These are phyloP conservation scores for Slavum lentiscoides DNA, from an alignment of 2,888 invertebrate species.

Conservation along the genomic window DNA sequence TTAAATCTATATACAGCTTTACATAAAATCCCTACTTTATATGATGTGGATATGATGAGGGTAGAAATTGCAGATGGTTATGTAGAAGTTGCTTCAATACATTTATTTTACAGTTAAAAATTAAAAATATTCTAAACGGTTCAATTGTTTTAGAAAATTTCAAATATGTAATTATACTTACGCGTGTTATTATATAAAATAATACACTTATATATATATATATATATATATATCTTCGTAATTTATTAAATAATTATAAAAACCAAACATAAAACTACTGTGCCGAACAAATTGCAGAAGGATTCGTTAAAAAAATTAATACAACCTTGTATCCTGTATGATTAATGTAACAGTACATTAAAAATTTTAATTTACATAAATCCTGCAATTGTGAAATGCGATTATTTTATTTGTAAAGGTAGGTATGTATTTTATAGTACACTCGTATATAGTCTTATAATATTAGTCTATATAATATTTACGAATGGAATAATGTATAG, in stretches of 20 bases:
- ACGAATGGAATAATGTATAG: too few species aligned
- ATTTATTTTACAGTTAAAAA: not conserved
- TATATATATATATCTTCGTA: not conserved
- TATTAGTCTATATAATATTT: too few species aligned
- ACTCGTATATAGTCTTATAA: too few species aligned
- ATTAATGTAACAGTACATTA: not conserved
- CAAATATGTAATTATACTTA: not conserved
- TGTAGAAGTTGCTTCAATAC: not conserved
- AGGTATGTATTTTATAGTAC: too few species aligned
- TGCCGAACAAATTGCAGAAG: not conserved
- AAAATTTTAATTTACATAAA: not conserved
- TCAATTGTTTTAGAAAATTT: not conserved
- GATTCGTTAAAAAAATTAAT: not conserved
- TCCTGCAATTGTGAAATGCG: not conserved
- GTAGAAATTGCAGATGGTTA: not conserved
- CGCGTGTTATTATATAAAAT: not conserved
- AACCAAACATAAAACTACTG: not conserved
- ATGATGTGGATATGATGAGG: not conserved
- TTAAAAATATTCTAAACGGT: not conserved
- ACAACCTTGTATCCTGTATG: not conserved
- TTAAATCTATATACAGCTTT: not conserved
- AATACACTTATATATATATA: not conserved
- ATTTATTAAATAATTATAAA: not conserved
- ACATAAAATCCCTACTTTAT: not conserved
- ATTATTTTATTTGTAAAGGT: not conserved